These are phyloP conservation scores for Sturnira hondurensis DNA, from an alignment of 2,113 vertebrate species.

Conservation along the genomic window DNA sequence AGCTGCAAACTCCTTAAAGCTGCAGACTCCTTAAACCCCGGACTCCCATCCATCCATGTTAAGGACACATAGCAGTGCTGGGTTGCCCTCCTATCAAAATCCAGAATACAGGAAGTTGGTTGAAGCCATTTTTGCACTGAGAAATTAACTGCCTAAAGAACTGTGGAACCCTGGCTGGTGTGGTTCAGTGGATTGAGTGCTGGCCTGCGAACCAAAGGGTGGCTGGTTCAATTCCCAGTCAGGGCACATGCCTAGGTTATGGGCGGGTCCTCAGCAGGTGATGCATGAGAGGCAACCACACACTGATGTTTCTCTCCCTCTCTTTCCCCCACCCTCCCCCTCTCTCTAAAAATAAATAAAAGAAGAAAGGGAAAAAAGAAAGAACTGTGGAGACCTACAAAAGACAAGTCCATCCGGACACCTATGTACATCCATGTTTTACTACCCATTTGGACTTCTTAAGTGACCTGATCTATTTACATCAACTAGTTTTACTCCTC, in stretches of 20 bases:
- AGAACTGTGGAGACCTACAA: neutral
- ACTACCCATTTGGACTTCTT: neutral
- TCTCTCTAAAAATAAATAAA: too few relatives aligned
- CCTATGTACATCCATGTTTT: neutral
- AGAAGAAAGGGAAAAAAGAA: too few relatives aligned
- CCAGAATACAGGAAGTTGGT: neutral
- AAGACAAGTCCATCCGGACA: neutral
- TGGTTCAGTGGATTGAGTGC: too few relatives aligned
- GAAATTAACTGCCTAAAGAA: neutral
- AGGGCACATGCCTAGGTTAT: too few relatives aligned
- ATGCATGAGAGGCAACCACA: too few relatives aligned
- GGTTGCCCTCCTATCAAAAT: neutral
- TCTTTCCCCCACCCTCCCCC: too few relatives aligned
- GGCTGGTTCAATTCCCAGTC: too few relatives aligned
- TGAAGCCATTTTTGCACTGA: neutral
- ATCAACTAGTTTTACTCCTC: neutral
- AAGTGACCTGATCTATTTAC: neutral
- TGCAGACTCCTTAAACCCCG: neutral
- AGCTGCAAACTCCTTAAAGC: too few relatives aligned
- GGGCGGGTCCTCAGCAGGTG: too few relatives aligned
- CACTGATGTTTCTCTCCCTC: too few relatives aligned
- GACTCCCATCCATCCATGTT: neutral
- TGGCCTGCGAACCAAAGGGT: too few relatives aligned
- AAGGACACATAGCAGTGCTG: neutral
- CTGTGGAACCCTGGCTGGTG: too few relatives aligned